phyloP scores from a whole-genome alignment of 2,888 invertebrate species.

The Hemaris fuciformis region DNA sequence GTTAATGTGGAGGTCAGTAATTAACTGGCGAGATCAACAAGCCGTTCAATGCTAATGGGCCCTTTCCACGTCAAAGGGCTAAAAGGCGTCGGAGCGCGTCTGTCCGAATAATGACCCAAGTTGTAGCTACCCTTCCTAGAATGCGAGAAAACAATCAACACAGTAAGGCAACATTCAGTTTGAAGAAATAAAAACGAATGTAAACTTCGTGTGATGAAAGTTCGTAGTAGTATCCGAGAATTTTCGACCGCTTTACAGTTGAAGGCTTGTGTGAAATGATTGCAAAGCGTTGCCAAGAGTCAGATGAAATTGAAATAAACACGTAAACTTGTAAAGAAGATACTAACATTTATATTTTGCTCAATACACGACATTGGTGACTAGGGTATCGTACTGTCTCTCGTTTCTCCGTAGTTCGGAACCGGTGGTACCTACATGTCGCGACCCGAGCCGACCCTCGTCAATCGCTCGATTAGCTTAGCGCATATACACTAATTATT shows the following conservation, averaged over 20 bases:
- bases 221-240: neutral
- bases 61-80: slow-evolving; percentile 78
- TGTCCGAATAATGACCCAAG: slow-evolving; percentile 76
- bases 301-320: neutral
- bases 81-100: slow-evolving; percentile 76
- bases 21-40: slow-evolving; percentile 77
- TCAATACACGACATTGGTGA: too few species aligned
- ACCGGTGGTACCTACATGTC: slow-evolving; percentile 47
- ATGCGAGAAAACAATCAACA: neutral
- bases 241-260: neutral
- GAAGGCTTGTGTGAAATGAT: neutral
- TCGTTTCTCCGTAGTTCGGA: slow-evolving; percentile 35
- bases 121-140: slow-evolving; percentile 47
- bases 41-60: slow-evolving; percentile 76
- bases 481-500: slow-evolving; percentile 69
- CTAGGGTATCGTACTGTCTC: neutral
- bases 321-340: neutral
- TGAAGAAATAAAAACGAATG: neutral
- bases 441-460: slow-evolving; percentile 73
- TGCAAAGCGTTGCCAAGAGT: neutral
- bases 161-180: slow-evolving; percentile 13
- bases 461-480: slow-evolving; percentile 78
- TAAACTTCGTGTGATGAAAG: neutral
- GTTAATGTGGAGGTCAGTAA: slow-evolving; percentile 71
- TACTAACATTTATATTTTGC: neutral